These are phyloP conservation scores for Xylocampa areola DNA, from an alignment of 2,888 invertebrate genomes.

Conservation along the genomic window DNA sequence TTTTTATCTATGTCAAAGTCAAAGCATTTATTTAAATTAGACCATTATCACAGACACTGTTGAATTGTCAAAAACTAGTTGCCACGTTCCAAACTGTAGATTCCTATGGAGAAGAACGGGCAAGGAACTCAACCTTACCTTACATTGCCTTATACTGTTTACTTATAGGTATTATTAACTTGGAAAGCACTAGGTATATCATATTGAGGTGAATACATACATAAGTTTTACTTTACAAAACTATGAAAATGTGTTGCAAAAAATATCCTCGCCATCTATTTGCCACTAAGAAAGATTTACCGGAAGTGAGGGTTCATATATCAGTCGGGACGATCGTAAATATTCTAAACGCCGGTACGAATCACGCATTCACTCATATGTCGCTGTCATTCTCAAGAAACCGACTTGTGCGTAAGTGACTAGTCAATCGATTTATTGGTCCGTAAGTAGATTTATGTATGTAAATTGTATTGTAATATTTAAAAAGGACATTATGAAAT, in stretches of 20 bases:
- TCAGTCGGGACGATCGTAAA: conserved; percentile 80
- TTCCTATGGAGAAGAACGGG: too few species aligned
- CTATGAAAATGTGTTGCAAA: conserved; percentile 31
- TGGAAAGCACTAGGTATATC: too few species aligned
- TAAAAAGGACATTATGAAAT: too few species aligned
- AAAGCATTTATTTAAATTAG: too few species aligned
- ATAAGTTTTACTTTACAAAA: conserved; percentile 38
- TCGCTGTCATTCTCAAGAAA: conserved; percentile 51
- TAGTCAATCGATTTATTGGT: conserved; percentile 46
- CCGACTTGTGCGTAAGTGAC: conserved; percentile 51
- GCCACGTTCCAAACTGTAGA: too few species aligned
- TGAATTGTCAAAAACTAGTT: too few species aligned
- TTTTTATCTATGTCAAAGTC: too few species aligned
- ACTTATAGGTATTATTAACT: too few species aligned
- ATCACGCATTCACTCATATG: conserved; percentile 62
- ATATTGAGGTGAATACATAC: conserved; percentile 1
- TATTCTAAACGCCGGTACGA: conserved; percentile 66
- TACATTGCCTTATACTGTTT: too few species aligned
- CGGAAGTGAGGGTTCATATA: conserved; percentile 81
- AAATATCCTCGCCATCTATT: conserved; percentile 55
- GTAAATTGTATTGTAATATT: too few species aligned
- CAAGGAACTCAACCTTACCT: too few species aligned
- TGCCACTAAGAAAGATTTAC: conserved; percentile 62
- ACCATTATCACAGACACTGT: too few species aligned
- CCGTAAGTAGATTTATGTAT: conserved; percentile 11